Base-by-base conservation (phyloP, 2,888 invertebrate genomes). In the Lasioglossum figueresi region DNA sequence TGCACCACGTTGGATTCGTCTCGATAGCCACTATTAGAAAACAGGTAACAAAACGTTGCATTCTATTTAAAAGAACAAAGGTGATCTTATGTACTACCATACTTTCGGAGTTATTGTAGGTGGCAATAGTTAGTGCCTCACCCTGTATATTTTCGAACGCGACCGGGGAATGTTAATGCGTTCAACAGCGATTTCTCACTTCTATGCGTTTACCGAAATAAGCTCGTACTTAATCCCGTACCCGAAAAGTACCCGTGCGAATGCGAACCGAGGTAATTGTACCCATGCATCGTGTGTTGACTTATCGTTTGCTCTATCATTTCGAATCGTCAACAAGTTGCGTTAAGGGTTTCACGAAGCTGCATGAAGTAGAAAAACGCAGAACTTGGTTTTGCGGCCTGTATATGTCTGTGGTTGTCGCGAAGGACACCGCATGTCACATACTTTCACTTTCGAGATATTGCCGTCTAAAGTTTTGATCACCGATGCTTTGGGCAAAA, bases 351-450 rank as follows among this genome's bases (percentile, higher is more conserved):
- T 31, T 31, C 31, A 31, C 2, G 31, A 31, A 31, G 31, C 2
- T 31, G 31, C 31, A n/a, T 12, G 56, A 12, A n/a, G 34, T 45
- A 31, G 31, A 34, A 0, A 14, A 2, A 63, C 19, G 34, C 16
- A 27, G 40, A 52, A n/a, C 5, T 31, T 14, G 83, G 70, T 77
- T 77, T 83, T 66, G 56, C 56, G 43, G 82, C 23, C 43, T 12
- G 48, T 40, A 40, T 43, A 43, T 43, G 2, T 10, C 40, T 43
- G 40, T 43, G 40, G 40, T 43, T 43, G 12, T 10, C 12, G 2
- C 0, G 40, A 12, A 12, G 10, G 10, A 40, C 10, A 2, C 40
- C 40, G 2, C 10, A 10, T 40, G 8, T 40, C 10, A 1, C 40
- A 40, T 40, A 40, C 10, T 40, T 40, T 40, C 40, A 12, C 12